A percentile compares a stretch with the other conserved stretches of the same genome.
Conservation (phyloP, 2,888 invertebrate genomes). For the Timandra comae region DNA sequence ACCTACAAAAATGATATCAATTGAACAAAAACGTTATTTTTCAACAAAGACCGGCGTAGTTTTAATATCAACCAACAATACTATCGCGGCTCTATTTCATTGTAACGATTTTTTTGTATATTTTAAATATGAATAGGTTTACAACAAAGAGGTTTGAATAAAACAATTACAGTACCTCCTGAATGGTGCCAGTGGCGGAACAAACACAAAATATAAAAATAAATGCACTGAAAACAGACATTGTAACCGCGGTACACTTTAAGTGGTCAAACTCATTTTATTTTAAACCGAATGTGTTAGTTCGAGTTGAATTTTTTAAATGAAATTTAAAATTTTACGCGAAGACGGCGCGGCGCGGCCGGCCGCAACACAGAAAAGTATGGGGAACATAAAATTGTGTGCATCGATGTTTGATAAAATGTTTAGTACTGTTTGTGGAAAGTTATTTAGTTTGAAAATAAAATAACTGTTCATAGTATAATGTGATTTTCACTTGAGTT, state of each 20-base stretch:
- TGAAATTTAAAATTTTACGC: conserved; percentile 22
- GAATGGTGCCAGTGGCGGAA: conserved; percentile 16
- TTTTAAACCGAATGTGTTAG: conserved; percentile 36
- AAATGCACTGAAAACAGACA: conserved; percentile 26
- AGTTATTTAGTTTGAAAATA: too few relatives aligned
- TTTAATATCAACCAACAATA: conserved; percentile 9
- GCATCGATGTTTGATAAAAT: too few relatives aligned
- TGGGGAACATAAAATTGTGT: conserved; percentile 18
- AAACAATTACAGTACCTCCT: conserved; percentile 44
- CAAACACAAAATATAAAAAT: conserved; percentile 29
- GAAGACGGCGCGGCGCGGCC: conserved; percentile 13
- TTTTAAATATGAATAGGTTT: conserved; percentile 5
- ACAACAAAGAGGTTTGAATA: conserved; percentile 14
- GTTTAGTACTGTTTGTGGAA: too few relatives aligned
- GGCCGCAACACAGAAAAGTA: not conserved
- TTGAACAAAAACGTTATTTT: too few relatives aligned
- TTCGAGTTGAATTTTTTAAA: conserved; percentile 29
- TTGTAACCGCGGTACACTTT: conserved; percentile 43
- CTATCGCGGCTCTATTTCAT: conserved; percentile 10
- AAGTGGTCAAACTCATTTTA: conserved; percentile 49
- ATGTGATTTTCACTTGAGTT: too few relatives aligned
- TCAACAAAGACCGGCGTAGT: not conserved
- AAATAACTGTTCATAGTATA: too few relatives aligned
- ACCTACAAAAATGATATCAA: too few relatives aligned
- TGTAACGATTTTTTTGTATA: conserved; percentile 6